Percentiles rank a stretch among this genome's conserved stretches.
Evolutionary conservation across 2,113 vertebrate species (phyloP).

Genomic region (Phyllostomus hastatus): DNA sequence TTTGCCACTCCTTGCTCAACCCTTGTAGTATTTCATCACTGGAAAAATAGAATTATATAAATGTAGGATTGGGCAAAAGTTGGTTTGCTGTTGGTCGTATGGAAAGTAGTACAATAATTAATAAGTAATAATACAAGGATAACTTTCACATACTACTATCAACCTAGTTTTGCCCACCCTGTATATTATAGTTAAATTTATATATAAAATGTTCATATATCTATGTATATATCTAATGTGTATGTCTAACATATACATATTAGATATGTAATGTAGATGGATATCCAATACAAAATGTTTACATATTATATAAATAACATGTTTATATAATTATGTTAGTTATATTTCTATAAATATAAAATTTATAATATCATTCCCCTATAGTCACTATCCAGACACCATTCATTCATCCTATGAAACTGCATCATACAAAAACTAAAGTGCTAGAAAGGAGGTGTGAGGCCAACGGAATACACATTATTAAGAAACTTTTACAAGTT

Average conservation of each 20-base stretch:
- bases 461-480: not conserved
- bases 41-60: constrained; percentile 1
- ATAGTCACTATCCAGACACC: not conserved
- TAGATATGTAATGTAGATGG: not conserved
- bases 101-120: not conserved
- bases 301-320: not conserved
- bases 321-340: not conserved
- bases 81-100: not conserved
- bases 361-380: not conserved
- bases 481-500: constrained; percentile 20
- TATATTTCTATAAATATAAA: not conserved
- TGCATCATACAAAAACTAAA: not conserved
- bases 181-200: not conserved
- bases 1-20: not conserved
- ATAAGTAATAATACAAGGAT: not conserved
- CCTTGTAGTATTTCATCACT: not conserved
- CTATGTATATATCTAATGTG: no score
- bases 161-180: not conserved
- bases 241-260: no score
- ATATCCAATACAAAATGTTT: not conserved
- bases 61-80: not conserved
- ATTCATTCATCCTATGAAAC: not conserved
- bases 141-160: not conserved
- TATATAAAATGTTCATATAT: not conserved
- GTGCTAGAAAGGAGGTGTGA: not conserved